Percentiles rank a stretch among this genome's conserved stretches.
Conservation (phyloP, 2,797 vertebrate genomes). For the Falco berigora region DNA sequence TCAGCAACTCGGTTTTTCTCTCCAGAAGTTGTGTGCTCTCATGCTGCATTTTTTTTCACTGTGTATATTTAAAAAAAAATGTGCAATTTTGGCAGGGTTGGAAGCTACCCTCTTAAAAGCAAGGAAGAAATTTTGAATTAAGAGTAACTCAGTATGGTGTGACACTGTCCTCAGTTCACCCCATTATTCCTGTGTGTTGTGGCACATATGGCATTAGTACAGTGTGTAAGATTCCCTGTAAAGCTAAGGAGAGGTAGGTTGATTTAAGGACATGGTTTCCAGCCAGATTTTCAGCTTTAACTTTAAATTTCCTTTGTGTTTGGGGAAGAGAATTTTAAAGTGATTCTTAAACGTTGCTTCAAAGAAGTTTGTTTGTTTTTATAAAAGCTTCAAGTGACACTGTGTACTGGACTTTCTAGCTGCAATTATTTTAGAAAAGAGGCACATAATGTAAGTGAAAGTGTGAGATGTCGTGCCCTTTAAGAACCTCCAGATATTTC, state of each 20-base stretch:
- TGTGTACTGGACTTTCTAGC: background rate
- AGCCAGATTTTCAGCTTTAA: slow-evolving; percentile 55
- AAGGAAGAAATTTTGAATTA: slow-evolving; percentile 48
- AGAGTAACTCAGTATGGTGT: slow-evolving; percentile 55
- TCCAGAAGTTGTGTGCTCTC: slow-evolving; percentile 45
- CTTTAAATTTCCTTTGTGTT: slow-evolving; percentile 50
- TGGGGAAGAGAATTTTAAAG: background rate
- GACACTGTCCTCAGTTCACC: slow-evolving; percentile 65
- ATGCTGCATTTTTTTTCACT: slow-evolving; percentile 14
- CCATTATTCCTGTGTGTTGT: slow-evolving; percentile 64
- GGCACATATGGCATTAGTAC: slow-evolving; percentile 70
- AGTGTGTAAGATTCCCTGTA: slow-evolving; percentile 67
- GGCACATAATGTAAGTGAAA: background rate
- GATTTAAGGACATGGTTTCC: slow-evolving; percentile 64
- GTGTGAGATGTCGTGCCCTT: background rate
- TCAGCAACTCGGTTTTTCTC: background rate
- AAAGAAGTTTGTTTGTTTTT: background rate
- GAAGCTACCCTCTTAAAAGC: slow-evolving; percentile 15
- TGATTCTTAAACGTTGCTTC: background rate
- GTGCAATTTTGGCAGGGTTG: slow-evolving; percentile 38
- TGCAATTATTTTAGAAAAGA: slow-evolving; percentile 14
- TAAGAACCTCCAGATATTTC: background rate
- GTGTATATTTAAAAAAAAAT: slow-evolving; percentile 2
- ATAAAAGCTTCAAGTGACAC: background rate
- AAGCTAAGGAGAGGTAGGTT: slow-evolving; percentile 66